Evolutionary conservation across 2,888 invertebrate genomes (phyloP), one percentile per base, ranked within the genome.

Genomic region (Hanleya hanleyi): DNA sequence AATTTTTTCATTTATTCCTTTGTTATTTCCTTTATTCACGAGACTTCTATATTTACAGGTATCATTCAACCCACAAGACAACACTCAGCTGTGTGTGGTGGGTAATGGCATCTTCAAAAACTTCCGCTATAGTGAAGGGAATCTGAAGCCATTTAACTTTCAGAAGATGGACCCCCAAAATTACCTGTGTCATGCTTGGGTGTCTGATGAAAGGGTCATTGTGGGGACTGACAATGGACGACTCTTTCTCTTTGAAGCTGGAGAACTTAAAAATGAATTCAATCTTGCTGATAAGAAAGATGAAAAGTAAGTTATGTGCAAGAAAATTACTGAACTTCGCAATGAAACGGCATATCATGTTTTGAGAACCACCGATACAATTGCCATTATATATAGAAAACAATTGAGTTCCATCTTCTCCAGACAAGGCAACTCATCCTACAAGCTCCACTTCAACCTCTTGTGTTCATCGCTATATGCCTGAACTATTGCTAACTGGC

Each of bases 91-190:
- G 3, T 95, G 94, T 29, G 92, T 95, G 18, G 91, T 92, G 49
- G 93, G 93, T 0, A 91, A 92, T 49, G 93, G 93, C 69, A 93
- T 94, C 3, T 94, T 96, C 85, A 93, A 95, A 80, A 93, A 95
- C 78, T 92, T 96, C 90, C 95, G 94, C 37, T 94, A 94, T 51
- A 92, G 94, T 29, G 96, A 96, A 86, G 94, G 94, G 2, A 93
- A 94, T 12, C 95, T 96, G 94, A 93, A 95, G 41, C 95, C 95
- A 77, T 96, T 94, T 92, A 96, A 96, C 12, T 96, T 94, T 91
- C 93, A 95, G 78, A 97, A 96, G 89, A 93, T 94, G 47, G 96
- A 96, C 38, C 92, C 93, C 84, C 93, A 95, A 69, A 92, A 93
- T 75, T 94, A 96, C 81, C 94, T 94, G 15, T 94, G 94, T 64